Conservation (phyloP, 1,140 invertebrate species). For the Neelides sp. region DNA sequence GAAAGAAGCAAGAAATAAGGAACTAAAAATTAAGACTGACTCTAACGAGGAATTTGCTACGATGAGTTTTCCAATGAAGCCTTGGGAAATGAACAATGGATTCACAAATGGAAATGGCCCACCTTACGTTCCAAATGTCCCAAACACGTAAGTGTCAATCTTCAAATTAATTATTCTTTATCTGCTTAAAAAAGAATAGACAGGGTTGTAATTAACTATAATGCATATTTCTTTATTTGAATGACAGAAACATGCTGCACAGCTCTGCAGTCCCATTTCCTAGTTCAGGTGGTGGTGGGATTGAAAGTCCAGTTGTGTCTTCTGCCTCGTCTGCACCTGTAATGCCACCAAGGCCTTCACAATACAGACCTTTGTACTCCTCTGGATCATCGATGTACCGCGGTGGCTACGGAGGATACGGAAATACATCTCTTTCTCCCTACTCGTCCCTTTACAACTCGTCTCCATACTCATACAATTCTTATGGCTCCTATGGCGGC, state of each 20-base stretch:
- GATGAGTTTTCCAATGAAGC: constrained; percentile 21
- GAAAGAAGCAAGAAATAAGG: too few relatives aligned
- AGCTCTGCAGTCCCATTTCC: constrained; percentile 25
- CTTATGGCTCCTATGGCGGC: constrained; percentile 32
- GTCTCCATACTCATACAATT: constrained; percentile 33
- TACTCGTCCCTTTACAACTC: too few relatives aligned
- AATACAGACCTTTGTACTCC: constrained; percentile 19
- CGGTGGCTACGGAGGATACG: constrained; percentile 33
- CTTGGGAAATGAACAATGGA: constrained; percentile 16
- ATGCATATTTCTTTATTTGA: background rate
- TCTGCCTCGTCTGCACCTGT: constrained; percentile 5
- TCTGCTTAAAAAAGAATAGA: background rate
- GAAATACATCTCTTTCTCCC: too few relatives aligned
- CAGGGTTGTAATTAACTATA: background rate
- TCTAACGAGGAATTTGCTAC: too few relatives aligned
- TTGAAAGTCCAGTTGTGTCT: background rate
- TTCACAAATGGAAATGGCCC: background rate
- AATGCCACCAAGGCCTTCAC: constrained; percentile 20
- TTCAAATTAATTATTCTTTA: background rate
- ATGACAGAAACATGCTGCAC: constrained; percentile 24
- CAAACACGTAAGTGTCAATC: constrained; percentile 16
- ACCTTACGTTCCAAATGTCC: constrained; percentile 2
- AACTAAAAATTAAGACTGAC: too few relatives aligned
- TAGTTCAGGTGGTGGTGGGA: constrained; percentile 12
- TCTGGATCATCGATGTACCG: constrained; percentile 30